Evolutionary conservation across 2,113 vertebrate species (phyloP), one percentile per base, ranked within the genome.

Genomic region (Prochilodus magdalenae): DNA sequence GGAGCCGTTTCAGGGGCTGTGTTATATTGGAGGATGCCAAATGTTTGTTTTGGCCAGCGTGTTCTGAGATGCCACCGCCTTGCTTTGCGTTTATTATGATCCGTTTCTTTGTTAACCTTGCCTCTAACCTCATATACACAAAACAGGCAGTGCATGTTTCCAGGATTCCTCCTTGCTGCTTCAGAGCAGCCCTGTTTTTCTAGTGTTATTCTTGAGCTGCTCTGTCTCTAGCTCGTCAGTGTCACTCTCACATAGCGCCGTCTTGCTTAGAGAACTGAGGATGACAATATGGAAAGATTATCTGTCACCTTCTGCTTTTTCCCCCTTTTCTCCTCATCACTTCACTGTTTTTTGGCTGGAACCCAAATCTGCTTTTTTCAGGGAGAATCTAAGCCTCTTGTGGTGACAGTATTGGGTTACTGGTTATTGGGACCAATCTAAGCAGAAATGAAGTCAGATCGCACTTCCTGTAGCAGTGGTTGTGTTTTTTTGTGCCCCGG

Each of bases 21-120:
- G 70, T 77, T 79, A 82, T 60, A 74, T 81, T 79, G 55, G 51
- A 70, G 51, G n/a, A 76, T 70, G 69, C 22, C 70, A 55, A 55
- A 51, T 73, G 70, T 75, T 77, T 76, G 75, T 86, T 40, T 36
- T 36, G 30, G 75, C 65, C 16, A 44, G 36, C 47, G 12, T 44
- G 60, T 62, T 83, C 44, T 76, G 67, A 75, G 36, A 76, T 78
- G 69, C 47, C 40, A 36, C 65, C 6, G 3, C 0, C 4, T 65
- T 74, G 49, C 40, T 47, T 77, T 15, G 3, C 20, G 26, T 60
- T 77, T 72, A 73, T 75, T 82, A 70, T 55, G 47, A 78, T 44
- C 1, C 27, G 47, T 83, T 75, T 78, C 62, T 82, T 83, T 83
- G 81, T 80, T 75, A 72, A 66, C 65, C 77, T 66, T 51, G 36